Base-by-base conservation (phyloP, 2,888 invertebrate genomes). In the Acanthoscelides obtectus region DNA sequence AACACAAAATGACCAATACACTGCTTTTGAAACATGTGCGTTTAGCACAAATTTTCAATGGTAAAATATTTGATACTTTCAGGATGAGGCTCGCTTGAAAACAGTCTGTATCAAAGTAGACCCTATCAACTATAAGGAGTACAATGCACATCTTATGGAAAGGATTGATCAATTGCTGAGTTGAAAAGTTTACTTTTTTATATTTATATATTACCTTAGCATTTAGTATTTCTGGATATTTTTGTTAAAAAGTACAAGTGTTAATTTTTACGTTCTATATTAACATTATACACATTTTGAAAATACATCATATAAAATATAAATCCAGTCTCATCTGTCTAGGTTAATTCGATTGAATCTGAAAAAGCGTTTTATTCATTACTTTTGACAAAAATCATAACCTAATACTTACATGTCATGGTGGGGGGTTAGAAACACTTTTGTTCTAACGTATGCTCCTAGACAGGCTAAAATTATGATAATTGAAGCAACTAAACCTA, bases 61-160 rank as follows among this genome's bases (percentile, higher is more conserved):
- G n/a, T n/a, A n/a, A n/a, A n/a, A n/a, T n/a, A n/a, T n/a, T n/a
- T n/a, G n/a, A n/a, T n/a, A n/a, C n/a, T n/a, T n/a, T n/a, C 85
- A 95, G 94, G 95, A 96, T 85, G 95, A 95, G 85, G 88, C 88
- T 63, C 89, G 95, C 66, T 86, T 96, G 76, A 96, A 94, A 86
- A 90, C 93, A 0, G 90, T 91, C 0, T 92, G 93, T 17, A 87
- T 93, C 78, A 88, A 87, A 70, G 91, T 92, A 0, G 88, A 90
- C 17, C 92, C 93, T 0, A 84, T 97, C 0, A 93, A 96, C 84
- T 92, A 90, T 83, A 91, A 91, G 76, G 92, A 93, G 45, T 94
- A 93, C 72, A 94, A 93, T 78, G 67, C 74, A 1, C 74, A 80
- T 63, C 71, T 82, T 0, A 76, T 79, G 17, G 76, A 78, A 22